Evolutionary conservation across 1,140 invertebrate genomes (phyloP).

Genomic region (Solenopsis fugax): DNA sequence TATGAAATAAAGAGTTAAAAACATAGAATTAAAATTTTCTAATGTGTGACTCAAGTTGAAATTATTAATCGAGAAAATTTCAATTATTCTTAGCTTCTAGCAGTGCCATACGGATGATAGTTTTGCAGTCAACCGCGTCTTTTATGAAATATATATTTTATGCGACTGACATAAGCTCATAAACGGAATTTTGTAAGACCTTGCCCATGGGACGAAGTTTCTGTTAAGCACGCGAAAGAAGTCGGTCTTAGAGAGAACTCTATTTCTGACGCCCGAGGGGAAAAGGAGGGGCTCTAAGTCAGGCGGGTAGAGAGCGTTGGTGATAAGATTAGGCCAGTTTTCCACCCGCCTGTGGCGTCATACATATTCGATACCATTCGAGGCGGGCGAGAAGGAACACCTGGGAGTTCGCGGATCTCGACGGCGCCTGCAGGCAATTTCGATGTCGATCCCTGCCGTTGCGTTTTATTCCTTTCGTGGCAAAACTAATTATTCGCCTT

Average conservation of each 20-base stretch:
- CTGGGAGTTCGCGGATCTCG: constrained; percentile 67
- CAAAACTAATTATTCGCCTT: constrained; percentile 63
- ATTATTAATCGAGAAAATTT: not conserved
- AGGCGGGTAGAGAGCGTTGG: constrained; percentile 43
- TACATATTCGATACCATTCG: constrained; percentile 74
- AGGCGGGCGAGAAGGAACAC: constrained; percentile 51
- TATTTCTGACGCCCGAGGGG: constrained; percentile 48
- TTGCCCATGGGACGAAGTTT: constrained; percentile 53
- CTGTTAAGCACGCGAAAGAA: constrained; percentile 39
- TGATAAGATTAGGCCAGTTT: constrained; percentile 74
- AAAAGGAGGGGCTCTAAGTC: not conserved
- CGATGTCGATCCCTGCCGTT: constrained; percentile 53
- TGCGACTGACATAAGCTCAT: constrained; percentile 16
- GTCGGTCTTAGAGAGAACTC: constrained; percentile 54
- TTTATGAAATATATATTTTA: constrained; percentile 19
- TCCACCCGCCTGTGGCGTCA: constrained; percentile 60
- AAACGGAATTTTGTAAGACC: constrained; percentile 60
- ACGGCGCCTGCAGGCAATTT: constrained; percentile 55
- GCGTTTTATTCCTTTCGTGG: constrained; percentile 53
- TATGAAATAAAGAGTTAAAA: not conserved
- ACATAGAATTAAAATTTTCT: not conserved
- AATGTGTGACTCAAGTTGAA: not conserved
- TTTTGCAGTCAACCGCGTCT: not conserved
- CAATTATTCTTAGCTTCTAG: constrained; percentile 1
- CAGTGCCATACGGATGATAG: not conserved